Conservation (phyloP, 2,888 invertebrate genomes). For the Leptarthrus brevirostris region DNA sequence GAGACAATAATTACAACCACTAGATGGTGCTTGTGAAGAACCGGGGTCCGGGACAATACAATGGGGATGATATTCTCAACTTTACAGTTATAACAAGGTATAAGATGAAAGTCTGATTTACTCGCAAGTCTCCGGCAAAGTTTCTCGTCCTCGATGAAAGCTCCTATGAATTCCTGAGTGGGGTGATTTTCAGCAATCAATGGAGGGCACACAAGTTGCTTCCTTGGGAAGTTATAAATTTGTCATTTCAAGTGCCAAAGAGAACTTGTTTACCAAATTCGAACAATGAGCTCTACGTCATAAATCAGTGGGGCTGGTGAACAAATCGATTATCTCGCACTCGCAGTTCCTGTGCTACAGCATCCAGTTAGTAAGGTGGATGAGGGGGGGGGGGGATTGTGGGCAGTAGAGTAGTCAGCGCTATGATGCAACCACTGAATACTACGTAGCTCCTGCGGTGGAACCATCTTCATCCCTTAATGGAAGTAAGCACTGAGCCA, state of each 20-base stretch:
- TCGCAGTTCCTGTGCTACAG: too few species aligned
- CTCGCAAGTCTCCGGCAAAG: slow-evolving; percentile 12
- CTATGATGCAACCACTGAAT: background rate
- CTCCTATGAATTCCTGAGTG: background rate
- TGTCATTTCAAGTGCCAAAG: slow-evolving; percentile 14
- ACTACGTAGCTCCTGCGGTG: background rate
- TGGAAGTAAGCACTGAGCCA: background rate
- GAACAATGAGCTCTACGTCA: background rate
- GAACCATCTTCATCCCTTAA: background rate
- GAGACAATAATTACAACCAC: slow-evolving; percentile 3
- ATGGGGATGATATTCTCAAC: background rate
- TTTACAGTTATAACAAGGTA: background rate
- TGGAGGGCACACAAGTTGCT: slow-evolving; percentile 9
- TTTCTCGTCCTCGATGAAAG: slow-evolving; percentile 1
- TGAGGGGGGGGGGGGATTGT: too few species aligned
- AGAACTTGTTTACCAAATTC: slow-evolving; percentile 10
- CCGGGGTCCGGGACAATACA: background rate
- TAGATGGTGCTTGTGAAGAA: background rate
- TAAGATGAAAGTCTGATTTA: background rate
- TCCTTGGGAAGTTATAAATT: slow-evolving; percentile 17
- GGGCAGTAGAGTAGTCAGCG: background rate
- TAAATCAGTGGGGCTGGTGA: background rate
- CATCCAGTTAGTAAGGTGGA: too few species aligned
- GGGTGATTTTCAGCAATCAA: slow-evolving; percentile 9
- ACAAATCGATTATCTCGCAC: slow-evolving; percentile 1